These are phyloP conservation scores for Tenthredo notha DNA, from an alignment of 2,888 invertebrate genomes.

Conservation along the genomic window DNA sequence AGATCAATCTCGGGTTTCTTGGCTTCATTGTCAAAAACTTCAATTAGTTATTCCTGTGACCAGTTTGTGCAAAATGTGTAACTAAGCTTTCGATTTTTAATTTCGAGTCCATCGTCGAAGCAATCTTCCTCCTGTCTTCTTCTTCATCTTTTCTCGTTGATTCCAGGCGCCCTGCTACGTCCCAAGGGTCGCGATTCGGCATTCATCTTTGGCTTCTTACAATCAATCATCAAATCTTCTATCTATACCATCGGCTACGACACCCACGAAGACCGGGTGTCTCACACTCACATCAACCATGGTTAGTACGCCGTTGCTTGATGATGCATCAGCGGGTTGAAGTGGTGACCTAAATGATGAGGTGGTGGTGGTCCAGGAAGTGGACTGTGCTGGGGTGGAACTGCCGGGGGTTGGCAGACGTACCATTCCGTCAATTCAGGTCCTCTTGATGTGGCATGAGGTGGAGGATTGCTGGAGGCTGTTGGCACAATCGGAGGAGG, in stretches of 20 bases:
- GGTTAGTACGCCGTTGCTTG: constrained; percentile 78
- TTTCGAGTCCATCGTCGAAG: not conserved
- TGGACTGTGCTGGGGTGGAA: constrained; percentile 80
- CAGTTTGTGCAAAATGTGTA: not conserved
- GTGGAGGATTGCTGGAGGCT: constrained; percentile 68
- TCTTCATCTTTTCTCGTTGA: constrained; percentile 1
- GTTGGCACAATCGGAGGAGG: constrained; percentile 81
- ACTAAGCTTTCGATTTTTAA: not conserved
- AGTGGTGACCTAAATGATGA: constrained; percentile 82
- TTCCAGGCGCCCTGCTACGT: constrained; percentile 21
- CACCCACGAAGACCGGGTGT: not conserved
- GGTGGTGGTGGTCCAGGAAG: constrained; percentile 86
- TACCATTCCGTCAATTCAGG: constrained; percentile 90
- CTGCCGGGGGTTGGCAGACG: constrained; percentile 87
- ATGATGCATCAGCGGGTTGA: constrained; percentile 83
- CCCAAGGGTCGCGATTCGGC: constrained; percentile 30
- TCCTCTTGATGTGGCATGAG: constrained; percentile 77
- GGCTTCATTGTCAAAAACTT: not conserved
- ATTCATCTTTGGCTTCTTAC: constrained; percentile 46
- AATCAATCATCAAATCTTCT: constrained; percentile 1
- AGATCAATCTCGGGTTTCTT: not conserved
- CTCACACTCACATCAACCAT: constrained; percentile 11
- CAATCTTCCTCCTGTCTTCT: constrained; percentile 5
- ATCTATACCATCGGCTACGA: not conserved
- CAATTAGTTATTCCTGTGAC: not conserved